Conservation (phyloP, 2,888 invertebrate genomes). For the Amphipoea lucens region DNA sequence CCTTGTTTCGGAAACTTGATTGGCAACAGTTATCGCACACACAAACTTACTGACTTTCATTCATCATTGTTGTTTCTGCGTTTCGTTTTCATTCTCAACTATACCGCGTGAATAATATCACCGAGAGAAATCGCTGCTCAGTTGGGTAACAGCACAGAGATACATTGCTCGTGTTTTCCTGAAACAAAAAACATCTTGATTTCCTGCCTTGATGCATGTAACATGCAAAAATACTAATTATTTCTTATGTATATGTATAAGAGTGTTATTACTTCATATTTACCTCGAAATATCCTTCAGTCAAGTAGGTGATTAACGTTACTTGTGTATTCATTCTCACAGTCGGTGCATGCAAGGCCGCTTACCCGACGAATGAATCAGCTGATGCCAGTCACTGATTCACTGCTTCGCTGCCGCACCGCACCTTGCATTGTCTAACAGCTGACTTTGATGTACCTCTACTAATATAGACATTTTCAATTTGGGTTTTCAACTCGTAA, state of each 20-base stretch:
- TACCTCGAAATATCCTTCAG: conserved; percentile 73
- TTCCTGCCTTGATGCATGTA: conserved; percentile 35
- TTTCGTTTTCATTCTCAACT: conserved; percentile 61
- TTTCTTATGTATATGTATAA: conserved; percentile 37
- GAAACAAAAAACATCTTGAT: conserved; percentile 48
- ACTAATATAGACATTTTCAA: conserved; percentile 64
- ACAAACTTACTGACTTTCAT: conserved; percentile 79
- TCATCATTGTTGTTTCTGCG: conserved; percentile 76
- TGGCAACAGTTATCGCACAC: conserved; percentile 83
- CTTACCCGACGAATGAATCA: conserved; percentile 82
- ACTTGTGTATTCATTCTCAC: conserved; percentile 78
- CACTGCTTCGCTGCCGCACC: conserved; percentile 73
- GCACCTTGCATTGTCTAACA: conserved; percentile 79
- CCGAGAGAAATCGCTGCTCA: conserved; percentile 57
- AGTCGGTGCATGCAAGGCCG: conserved; percentile 83
- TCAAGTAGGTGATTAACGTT: conserved; percentile 76
- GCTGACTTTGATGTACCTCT: conserved; percentile 73
- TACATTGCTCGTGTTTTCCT: conserved; percentile 43
- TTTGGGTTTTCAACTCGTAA: conserved; percentile 65
- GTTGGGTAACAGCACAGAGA: conserved; percentile 39
- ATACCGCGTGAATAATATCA: conserved; percentile 55
- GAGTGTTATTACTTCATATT: conserved; percentile 65
- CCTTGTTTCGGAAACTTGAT: conserved; percentile 88
- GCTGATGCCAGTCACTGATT: conserved; percentile 83
- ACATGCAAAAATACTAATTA: conserved; percentile 54